Base-by-base conservation (phyloP, 2,888 invertebrate species). In the Pyralis farinalis region DNA sequence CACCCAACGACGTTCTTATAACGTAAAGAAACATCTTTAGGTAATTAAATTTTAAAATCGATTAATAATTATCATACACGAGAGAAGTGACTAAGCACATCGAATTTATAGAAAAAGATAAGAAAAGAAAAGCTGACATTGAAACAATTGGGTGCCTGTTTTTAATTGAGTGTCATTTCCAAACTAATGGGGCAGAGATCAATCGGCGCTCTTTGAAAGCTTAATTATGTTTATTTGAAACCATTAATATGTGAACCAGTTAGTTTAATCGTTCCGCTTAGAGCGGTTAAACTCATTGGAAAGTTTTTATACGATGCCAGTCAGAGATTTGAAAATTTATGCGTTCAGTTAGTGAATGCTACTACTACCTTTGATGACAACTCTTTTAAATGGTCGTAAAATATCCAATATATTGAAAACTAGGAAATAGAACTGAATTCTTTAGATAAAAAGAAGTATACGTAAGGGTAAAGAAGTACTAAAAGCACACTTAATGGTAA, bases 221-320 rank as follows among this genome's bases (percentile, higher is more conserved):
- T 81, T 82, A 81, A 85, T 85, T 82, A 82, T 83, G 80, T 85
- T 83, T 82, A 82, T 83, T 67, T 54, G 68, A 63, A 70, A 57
- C 73, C 81, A 84, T 87, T 81, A 78, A 77, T 64, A 64, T 60
- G 61, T 72, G 57, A 58, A 76, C 76, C 69, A 80, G 78, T 77
- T 75, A 61, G 43, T 64, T 73, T 78, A 79, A 79, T 77, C 71
- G 75, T 66, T 69, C 67, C 61, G 51, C 65, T 70, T 60, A 54
- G 53, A 64, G 65, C 63, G 67, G 58, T 59, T 60, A 58, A 64
- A 47, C 53, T 61, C 59, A 57, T 69, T 68, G 38, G 58, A 72
- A 74, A 72, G 63, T 73, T 73, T 62, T 58, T 55, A 53, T 50
- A 51, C 46, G 55, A 66, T 64, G 63, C 54, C 46, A 52, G 48